Evolutionary conservation across 2,888 invertebrate genomes (phyloP), one percentile per base, ranked within the genome.

Genomic region (Acleris literana): DNA sequence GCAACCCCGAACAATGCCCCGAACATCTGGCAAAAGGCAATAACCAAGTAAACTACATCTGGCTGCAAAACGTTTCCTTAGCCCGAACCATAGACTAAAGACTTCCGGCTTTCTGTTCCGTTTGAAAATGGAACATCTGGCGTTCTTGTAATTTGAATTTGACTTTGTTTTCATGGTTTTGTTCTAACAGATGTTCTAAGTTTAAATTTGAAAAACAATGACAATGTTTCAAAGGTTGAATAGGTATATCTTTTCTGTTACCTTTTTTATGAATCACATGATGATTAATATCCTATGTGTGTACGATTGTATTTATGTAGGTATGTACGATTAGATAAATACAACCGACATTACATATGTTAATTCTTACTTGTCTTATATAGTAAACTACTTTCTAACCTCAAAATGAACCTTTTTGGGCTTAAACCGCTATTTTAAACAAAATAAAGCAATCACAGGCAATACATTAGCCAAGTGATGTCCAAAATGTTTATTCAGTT

Each of bases 91-190:
- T 65, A 64, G 64, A 64, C 59, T 64, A 65, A 39, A 61, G 65
- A 51, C 65, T 65, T 65, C 65, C 65, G 65, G 65, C 56, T 56
- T 55, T 64, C 17, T 64, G 60, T 61, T 65, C 65, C 65, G 60
- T 65, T 65, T 61, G 64, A 25, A 54, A 57, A 48, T 39, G 55
- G 57, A 63, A 65, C 65, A 65, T 61, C 60, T 65, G 65, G 55
- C 20, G 55, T 20, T 56, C 29, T 33, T 33, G 55, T 51, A 16
- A 25, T 46, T 52, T 39, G 39, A 39, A 39, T 39, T 39, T 39
- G 39, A 39, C 18, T 65, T 51, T 65, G 33, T 29, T 13, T 33
- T 33, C 9, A 46, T 13, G 6, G 60, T 61, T 46, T 61, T 56
- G 65, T 65, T 65, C 48, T 55, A 55, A 60, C 65, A 61, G 65